Percentiles rank a stretch among this genome's conserved stretches.
Evolutionary conservation across 2,888 invertebrate genomes (phyloP).

Genomic region (Apotomis betuletana): DNA sequence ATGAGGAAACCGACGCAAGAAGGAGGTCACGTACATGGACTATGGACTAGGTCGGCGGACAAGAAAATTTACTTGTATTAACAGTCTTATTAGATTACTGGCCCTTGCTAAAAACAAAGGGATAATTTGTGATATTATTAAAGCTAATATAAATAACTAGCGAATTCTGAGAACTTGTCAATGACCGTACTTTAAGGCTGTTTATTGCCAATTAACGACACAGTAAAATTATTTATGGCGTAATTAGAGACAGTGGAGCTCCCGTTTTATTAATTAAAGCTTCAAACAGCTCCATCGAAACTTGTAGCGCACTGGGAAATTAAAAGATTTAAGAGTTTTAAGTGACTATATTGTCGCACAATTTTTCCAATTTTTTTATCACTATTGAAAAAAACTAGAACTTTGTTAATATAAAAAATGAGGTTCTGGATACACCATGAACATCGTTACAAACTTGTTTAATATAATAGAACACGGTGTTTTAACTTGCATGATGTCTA

Average conservation of each 20-base stretch:
- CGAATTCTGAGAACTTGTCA: slow-evolving; percentile 21
- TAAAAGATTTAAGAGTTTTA: neutral
- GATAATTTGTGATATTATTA: neutral
- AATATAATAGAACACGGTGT: too few relatives aligned
- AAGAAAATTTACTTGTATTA: too few relatives aligned
- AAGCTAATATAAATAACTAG: neutral
- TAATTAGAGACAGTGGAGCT: slow-evolving; percentile 60
- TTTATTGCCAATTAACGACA: slow-evolving; percentile 47
- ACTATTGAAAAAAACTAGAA: too few relatives aligned
- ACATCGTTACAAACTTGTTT: too few relatives aligned
- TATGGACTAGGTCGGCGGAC: too few relatives aligned
- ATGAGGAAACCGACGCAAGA: too few relatives aligned
- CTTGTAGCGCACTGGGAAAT: slow-evolving; percentile 53
- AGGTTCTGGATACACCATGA: too few relatives aligned
- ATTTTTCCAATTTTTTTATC: too few relatives aligned
- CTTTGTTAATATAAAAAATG: too few relatives aligned
- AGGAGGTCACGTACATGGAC: too few relatives aligned
- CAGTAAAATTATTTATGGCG: slow-evolving; percentile 65
- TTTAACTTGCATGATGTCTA: too few relatives aligned
- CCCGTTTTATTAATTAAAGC: slow-evolving; percentile 70
- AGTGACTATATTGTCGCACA: neutral
- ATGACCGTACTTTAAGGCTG: slow-evolving; percentile 11
- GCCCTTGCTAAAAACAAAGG: neutral
- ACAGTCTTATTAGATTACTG: too few relatives aligned
- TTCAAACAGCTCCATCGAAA: slow-evolving; percentile 61